Conservation (phyloP, 2,113 vertebrate genomes). For the Petrocephalus zakoni region DNA sequence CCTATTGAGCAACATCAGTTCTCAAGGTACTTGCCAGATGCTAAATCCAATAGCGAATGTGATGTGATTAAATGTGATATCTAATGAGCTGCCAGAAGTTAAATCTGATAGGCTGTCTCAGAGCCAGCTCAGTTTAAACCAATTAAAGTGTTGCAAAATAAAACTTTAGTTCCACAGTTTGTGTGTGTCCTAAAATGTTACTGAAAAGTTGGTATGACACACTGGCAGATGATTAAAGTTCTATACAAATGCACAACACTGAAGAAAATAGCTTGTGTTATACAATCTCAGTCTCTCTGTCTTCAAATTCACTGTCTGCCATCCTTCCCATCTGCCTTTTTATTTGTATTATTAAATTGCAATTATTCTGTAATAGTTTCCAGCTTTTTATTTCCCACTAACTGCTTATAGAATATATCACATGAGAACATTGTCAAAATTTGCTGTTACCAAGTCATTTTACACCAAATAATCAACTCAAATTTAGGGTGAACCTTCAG, state of each 20-base stretch:
- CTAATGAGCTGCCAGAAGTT: conserved; percentile 2
- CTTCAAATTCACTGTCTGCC: conserved; percentile 6
- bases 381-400: conserved; percentile 42
- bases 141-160: conserved; percentile 7
- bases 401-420: neutral
- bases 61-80: conserved; percentile 2
- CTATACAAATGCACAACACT: conserved; percentile 21
- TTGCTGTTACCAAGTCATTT: neutral
- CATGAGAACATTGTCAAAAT: neutral
- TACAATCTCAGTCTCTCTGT: conserved; percentile 29
- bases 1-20: conserved; percentile 4
- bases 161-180: conserved; percentile 2
- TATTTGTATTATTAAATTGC: conserved; percentile 47
- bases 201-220: neutral
- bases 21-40: neutral
- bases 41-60: conserved; percentile 4
- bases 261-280: conserved; percentile 34
- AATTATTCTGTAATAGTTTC: conserved; percentile 55
- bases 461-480: neutral
- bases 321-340: conserved; percentile 31
- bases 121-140: neutral
- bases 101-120: conserved; percentile 9
- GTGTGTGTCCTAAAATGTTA: conserved; percentile 6
- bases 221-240: neutral
- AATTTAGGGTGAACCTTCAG: neutral